Evolutionary conservation across 1,140 invertebrate genomes (phyloP).

Genomic region (Magallana ariakensis): DNA sequence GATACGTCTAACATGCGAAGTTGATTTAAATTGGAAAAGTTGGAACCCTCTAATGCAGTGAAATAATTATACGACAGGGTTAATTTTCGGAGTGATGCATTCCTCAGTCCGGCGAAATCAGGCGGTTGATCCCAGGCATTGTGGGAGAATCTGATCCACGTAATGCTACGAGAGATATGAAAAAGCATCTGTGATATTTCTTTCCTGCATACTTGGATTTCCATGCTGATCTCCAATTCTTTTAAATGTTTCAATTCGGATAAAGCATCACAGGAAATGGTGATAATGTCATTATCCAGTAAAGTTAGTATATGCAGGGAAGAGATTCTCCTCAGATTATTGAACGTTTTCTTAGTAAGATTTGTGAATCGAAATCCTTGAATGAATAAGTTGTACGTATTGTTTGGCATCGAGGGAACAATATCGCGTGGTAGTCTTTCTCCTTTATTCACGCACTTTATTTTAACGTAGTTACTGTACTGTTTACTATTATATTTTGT

Average conservation of each 20-base stretch:
- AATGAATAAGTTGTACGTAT: background rate
- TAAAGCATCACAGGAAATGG: background rate
- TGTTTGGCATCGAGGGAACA: background rate
- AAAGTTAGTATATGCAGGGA: background rate
- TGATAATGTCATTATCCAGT: background rate
- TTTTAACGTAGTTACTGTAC: background rate
- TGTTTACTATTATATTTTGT: no score
- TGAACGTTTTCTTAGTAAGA: background rate
- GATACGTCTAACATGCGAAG: background rate
- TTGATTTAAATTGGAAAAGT: background rate
- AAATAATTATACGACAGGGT: slow-evolving; percentile 11
- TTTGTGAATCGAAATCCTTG: background rate
- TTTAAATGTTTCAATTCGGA: background rate
- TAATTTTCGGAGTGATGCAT: background rate
- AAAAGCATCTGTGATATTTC: background rate
- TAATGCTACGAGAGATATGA: background rate
- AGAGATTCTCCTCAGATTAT: background rate
- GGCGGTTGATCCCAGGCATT: background rate
- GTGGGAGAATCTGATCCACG: background rate
- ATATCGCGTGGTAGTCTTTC: no score
- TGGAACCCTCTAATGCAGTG: background rate
- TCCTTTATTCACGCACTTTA: background rate
- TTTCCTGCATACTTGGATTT: background rate
- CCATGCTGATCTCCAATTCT: slow-evolving; percentile 14
- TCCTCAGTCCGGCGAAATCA: background rate